Evolutionary conservation across 2,113 vertebrate genomes (phyloP), one percentile per base, ranked within the genome.

Genomic region (Uria aalge): DNA sequence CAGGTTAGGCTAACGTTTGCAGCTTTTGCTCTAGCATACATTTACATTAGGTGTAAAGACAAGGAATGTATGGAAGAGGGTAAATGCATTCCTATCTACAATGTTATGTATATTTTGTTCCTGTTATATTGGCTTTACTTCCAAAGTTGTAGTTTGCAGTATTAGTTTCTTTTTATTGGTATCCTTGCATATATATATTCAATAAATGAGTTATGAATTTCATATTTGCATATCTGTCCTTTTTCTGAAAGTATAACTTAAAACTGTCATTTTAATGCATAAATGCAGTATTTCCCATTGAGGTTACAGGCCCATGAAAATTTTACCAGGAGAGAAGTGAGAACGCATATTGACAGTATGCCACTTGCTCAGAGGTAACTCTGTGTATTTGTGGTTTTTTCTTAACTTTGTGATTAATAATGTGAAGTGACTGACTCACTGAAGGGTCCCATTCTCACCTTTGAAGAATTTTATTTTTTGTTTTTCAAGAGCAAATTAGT

Each of bases 121-220:
- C 96, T 98, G 97, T 98, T 98, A 97, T 97, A 98, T 98, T 98
- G 98, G 97, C 97, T 98, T 98, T 98, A 97, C 98, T 98, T 98
- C 98, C 97, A 97, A 95, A 98, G 97, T 94, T 97, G 98, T 98
- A 98, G 98, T 98, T 98, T 96, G 97, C 97, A 97, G 98, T 97
- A 98, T 98, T 98, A 98, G 98, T 98, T 98, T 98, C 95, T 97
- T 98, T 98, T 97, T 97, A 97, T 96, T 98, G 97, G 93, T 98
- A 97, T 97, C 95, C 97, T 98, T 98, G 97, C 97, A 97, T 98
- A 98, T 98, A 96, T 96, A 97, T 97, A 97, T 98, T 98, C 97
- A 98, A 98, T 98, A 98, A 98, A 98, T 98, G 96, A 98, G 73
- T 98, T 97, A 96, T 66, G 94, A 98, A 96, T 98, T 98, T 98